These are phyloP conservation scores for Nemotelus pantherinus DNA, from an alignment of 2,888 invertebrate species.

Conservation along the genomic window DNA sequence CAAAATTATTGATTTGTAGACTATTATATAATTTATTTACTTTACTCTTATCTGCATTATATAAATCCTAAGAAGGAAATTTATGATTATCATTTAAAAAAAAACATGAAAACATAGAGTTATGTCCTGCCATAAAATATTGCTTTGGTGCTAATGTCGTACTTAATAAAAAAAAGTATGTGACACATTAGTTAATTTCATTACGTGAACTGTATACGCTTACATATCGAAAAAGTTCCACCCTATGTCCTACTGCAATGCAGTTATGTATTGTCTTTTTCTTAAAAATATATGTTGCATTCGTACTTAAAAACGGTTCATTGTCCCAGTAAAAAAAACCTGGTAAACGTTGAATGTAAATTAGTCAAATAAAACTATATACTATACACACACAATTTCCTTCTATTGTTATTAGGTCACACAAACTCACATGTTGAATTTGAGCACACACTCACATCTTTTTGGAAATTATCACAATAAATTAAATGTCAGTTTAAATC, in stretches of 20 bases:
- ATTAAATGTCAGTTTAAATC: too few relatives aligned
- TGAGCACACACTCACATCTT: too few relatives aligned
- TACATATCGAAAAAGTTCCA: conserved; percentile 16
- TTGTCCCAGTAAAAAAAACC: not conserved
- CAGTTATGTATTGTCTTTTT: not conserved
- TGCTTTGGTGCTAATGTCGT: conserved; percentile 1
- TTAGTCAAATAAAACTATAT: not conserved
- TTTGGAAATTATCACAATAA: too few relatives aligned
- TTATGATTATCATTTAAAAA: not conserved
- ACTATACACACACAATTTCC: conserved; percentile 29
- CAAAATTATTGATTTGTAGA: too few relatives aligned
- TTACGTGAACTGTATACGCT: too few relatives aligned
- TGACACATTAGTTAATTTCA: too few relatives aligned
- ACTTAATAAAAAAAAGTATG: not conserved
- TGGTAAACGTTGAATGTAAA: conserved; percentile 2
- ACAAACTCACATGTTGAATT: not conserved
- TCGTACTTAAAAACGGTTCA: not conserved
- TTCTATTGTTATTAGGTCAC: not conserved
- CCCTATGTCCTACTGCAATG: too few relatives aligned
- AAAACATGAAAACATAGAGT: not conserved
- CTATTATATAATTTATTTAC: too few relatives aligned
- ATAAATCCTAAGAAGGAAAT: not conserved
- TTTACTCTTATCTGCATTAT: not conserved
- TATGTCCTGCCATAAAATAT: not conserved
- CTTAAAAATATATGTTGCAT: not conserved